Evolutionary conservation across 2,113 vertebrate species (phyloP), one percentile per base, ranked within the genome.

Genomic region (Ceyx cyanopectus): DNA sequence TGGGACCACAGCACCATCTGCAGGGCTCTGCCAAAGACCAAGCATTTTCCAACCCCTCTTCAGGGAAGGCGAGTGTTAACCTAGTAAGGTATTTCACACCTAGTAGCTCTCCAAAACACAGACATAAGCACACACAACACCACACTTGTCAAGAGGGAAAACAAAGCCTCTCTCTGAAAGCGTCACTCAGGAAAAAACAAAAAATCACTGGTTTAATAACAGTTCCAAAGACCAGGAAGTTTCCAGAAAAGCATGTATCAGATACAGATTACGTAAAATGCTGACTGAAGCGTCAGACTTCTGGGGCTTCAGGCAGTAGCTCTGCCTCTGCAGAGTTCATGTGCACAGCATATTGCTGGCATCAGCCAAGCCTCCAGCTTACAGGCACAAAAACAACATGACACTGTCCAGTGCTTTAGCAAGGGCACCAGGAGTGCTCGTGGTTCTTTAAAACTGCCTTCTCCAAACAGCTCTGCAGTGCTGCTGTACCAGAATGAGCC

Each of bases 1-100:
- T 72, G 70, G 82, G 76, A n/a, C 23, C 12, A 87, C 69, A 97
- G 93, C 85, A 80, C 94, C 96, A 96, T 60, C 93, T 95, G 78
- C 94, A 95, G 97, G 95, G 84, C 90, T 86, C 32, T 84, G 76
- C 40, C 66, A 66, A 51, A 34, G 74, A 7, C 3, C 67, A 19
- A 40, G 54, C 56, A 68, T 27, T 14, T 19, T 41, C 29, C 58
- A 72, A 1, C 70, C 43, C 9, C 63, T 89, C 53, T 73, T 54
- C 56, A 1, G 81, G 69, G 29, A 87, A 76, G 46, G 81, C 73
- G 57, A 16, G 34, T 1, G 8, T 12, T 26, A 57, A 6, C 56
- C 50, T 26, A 37, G 65, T 7, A 63, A 63, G n/a, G 10, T 2
- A 8, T 21, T 1, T 9, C 30, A 19, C 26, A 63, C 14, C 29